A percentile compares a stretch with the other conserved stretches of the same genome.
These are phyloP conservation scores for Columba guinea DNA, from an alignment of 2,797 vertebrate species.

Conservation along the genomic window DNA sequence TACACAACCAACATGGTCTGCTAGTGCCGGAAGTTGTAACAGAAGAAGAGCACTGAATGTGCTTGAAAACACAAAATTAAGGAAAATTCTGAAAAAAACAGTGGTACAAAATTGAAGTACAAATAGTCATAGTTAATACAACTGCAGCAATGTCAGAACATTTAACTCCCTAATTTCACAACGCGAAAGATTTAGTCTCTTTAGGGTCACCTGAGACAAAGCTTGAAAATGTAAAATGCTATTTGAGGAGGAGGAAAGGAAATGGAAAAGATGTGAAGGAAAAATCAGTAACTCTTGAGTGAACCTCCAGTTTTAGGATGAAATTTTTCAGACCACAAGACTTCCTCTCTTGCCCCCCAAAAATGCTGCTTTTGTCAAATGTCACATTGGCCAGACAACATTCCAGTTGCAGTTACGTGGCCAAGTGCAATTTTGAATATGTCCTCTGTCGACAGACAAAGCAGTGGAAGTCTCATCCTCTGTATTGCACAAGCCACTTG, in stretches of 20 bases:
- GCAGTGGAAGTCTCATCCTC: background rate
- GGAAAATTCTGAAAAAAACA: background rate
- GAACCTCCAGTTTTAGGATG: background rate
- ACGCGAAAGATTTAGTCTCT: background rate
- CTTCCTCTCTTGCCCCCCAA: background rate
- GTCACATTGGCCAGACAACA: background rate
- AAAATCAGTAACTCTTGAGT: background rate
- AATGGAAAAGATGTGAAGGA: background rate
- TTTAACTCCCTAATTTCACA: background rate
- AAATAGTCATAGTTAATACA: background rate
- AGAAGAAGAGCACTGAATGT: background rate
- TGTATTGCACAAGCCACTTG: background rate
- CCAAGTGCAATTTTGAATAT: background rate
- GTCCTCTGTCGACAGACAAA: fast-evolving
- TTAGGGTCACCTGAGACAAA: background rate
- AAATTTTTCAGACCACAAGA: background rate
- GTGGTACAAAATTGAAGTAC: background rate
- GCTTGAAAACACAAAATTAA: background rate
- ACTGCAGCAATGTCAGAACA: background rate
- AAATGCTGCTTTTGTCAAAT: background rate
- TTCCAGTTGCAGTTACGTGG: background rate
- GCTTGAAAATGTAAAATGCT: background rate
- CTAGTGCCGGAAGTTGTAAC: background rate
- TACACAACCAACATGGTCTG: background rate
- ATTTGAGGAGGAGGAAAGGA: background rate